Conservation (phyloP, 2,113 vertebrate genomes). For the Sylvilagus bachmani region DNA sequence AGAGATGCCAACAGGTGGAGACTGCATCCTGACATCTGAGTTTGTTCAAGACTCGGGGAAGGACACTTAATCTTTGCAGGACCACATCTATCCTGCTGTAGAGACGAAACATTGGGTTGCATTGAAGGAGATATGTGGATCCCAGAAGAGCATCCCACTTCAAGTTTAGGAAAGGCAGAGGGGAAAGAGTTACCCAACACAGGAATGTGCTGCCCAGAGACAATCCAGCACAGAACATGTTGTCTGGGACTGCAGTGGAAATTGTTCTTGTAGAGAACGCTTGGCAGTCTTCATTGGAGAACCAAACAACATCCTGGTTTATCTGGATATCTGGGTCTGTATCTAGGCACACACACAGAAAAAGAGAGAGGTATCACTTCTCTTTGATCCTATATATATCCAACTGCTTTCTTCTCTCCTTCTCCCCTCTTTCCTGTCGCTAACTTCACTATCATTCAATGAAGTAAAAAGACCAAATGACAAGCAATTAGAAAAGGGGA, state of each 20-base stretch:
- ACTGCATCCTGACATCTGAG: background rate
- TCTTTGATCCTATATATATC: conserved; percentile 16
- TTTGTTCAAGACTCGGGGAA: background rate
- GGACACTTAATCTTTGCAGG: background rate
- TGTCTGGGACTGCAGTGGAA: conserved; percentile 33
- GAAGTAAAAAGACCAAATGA: conserved; percentile 19
- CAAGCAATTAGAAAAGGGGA: conserved; percentile 45
- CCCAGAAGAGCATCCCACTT: background rate
- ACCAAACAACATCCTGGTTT: conserved; percentile 9
- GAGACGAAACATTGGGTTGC: background rate
- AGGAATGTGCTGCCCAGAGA: background rate
- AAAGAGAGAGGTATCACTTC: background rate
- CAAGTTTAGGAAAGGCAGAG: background rate
- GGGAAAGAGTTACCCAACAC: conserved; percentile 19
- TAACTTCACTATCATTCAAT: background rate
- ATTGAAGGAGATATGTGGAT: background rate
- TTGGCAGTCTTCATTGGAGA: background rate
- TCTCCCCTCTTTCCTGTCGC: background rate
- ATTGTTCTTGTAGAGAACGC: background rate
- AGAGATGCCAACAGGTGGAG: background rate
- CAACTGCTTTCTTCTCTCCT: background rate
- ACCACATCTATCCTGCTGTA: background rate
- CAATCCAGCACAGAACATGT: conserved; percentile 55
- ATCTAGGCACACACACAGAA: background rate
- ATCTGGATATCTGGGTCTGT: background rate